Base-by-base conservation (phyloP, 1,140 invertebrate species). In the Leguminivora glycinivorella region DNA sequence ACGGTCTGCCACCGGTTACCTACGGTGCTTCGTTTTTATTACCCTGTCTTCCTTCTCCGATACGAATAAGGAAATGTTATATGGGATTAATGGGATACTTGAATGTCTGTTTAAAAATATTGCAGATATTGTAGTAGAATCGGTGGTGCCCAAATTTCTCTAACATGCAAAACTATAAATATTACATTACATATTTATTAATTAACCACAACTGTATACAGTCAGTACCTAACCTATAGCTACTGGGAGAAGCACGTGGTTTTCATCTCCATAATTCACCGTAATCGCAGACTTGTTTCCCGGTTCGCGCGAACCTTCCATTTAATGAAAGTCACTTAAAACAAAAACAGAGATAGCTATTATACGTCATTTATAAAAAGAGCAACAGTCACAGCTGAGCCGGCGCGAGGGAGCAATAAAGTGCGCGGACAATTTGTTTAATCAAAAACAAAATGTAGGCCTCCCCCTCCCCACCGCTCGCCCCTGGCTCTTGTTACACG, bases 361-460 rank as follows among this genome's bases (percentile, higher is more conserved):
- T 71, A n/a, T n/a, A 68, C 72, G 38, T 72, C 58, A 66, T 67
- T 67, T 71, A 56, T 66, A 63, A 63, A 43, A 68, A 68, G 34
- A 74, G 70, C 82, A 79, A 81, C 83, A 85, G 81, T 86, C 77
- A 71, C 79, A 86, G 78, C 82, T 82, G 83, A 85, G 77, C 67
- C 67, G 79, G 73, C 82, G 70, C 80, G 52, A 70, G 84, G 86
- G 85, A 83, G 74, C 82, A 80, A 90, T 90, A 90, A 90, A 89
- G 75, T 82, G 80, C 63, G 80, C 76, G 85, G 81, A 83, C 88
- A 88, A 89, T 90, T 90, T 90, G 87, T 89, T 89, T 90, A 90
- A 90, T 90, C 88, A 90, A 89, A 90, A 87, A 90, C 81, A 86
- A 88, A 69, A 89, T 84, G 84, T 83, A 81, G 80, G 81, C 77